Evolutionary conservation across 2,113 vertebrate species (phyloP).

Genomic region (Panthera leo): DNA sequence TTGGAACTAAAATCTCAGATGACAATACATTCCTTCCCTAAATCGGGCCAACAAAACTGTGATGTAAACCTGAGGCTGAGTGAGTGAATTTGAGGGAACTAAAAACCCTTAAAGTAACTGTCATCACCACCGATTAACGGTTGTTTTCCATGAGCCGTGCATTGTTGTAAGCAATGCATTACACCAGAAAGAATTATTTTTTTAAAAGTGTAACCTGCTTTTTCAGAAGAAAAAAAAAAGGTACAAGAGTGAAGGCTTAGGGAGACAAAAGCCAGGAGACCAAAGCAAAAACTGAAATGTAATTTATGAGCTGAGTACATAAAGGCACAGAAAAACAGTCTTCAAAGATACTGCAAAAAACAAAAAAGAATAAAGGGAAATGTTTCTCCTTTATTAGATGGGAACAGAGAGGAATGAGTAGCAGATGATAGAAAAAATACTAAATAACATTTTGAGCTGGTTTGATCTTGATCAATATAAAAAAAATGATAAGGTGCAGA

Average conservation of each 20-base stretch:
- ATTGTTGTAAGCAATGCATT: not conserved
- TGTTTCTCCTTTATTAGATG: constrained; percentile 3
- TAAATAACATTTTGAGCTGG: constrained; percentile 11
- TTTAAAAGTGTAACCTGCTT: not conserved
- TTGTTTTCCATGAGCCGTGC: not conserved
- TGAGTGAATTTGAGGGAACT: not conserved
- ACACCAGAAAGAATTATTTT: not conserved
- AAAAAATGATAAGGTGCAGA: constrained; percentile 44
- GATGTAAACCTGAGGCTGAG: not conserved
- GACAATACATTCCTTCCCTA: not conserved
- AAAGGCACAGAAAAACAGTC: constrained; percentile 27
- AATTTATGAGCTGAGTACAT: not conserved
- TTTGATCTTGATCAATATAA: constrained; percentile 32
- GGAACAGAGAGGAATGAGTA: not conserved
- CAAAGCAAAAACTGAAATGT: not conserved
- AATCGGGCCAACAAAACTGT: not conserved
- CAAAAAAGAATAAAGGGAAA: not conserved
- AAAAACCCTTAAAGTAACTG: not conserved
- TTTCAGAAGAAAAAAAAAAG: not conserved
- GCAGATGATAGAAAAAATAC: not conserved
- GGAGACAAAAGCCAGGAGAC: not conserved
- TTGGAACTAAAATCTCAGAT: not conserved
- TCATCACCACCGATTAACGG: not conserved
- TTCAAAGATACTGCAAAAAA: not conserved
- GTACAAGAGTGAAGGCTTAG: not conserved